Percentiles rank a stretch among this genome's conserved stretches.
These are phyloP conservation scores for Bombus confusus DNA, from an alignment of 1,140 invertebrate species.

Conservation along the genomic window DNA sequence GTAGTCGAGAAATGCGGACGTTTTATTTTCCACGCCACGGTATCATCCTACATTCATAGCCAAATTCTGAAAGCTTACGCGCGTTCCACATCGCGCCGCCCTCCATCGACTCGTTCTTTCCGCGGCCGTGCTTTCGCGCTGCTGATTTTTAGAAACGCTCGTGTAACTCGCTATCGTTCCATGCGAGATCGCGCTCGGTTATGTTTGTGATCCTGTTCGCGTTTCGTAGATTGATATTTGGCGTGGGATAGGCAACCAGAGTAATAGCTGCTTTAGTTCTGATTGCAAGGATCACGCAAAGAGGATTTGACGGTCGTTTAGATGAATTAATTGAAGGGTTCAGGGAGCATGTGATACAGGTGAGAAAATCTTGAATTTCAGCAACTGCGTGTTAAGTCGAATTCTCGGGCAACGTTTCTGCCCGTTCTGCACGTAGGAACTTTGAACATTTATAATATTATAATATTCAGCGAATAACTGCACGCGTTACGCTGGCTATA, in stretches of 20 bases:
- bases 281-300: not conserved
- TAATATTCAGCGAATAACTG: not conserved
- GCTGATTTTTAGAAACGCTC: no score
- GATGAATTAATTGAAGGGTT: not conserved
- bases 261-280: not conserved
- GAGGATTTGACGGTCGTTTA: not conserved
- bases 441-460: not conserved
- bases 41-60: not conserved
- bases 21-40: not conserved
- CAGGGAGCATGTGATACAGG: not conserved
- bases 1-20: not conserved
- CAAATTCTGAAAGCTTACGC: not conserved
- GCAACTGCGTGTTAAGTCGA: not conserved
- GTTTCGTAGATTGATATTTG: not conserved
- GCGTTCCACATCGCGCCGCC: no score
- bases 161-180: not conserved
- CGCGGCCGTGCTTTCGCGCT: no score
- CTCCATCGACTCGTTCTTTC: no score
- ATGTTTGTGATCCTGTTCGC: not conserved
- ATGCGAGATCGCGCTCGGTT: not conserved
- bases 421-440: not conserved
- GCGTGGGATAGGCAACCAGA: not conserved
- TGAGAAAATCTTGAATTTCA: no score
- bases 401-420: not conserved
- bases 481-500: not conserved